These are phyloP conservation scores for Palythoa grandis DNA, from an alignment of 92 coral and sea anemone genomes.

Conservation along the genomic window DNA sequence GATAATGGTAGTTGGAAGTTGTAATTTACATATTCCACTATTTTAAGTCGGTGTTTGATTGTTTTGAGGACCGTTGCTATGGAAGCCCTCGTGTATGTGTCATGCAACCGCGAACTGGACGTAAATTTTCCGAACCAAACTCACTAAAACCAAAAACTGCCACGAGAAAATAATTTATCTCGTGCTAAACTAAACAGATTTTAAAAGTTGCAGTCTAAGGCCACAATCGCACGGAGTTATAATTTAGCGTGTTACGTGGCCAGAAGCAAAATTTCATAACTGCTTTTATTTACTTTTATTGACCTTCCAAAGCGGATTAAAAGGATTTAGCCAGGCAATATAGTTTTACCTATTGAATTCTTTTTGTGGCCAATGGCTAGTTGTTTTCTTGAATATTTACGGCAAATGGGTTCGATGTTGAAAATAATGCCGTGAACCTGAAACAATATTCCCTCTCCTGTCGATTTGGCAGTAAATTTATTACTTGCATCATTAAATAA, in stretches of 20 bases:
- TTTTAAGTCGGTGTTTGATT: not conserved
- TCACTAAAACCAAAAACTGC: not conserved
- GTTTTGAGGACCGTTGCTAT: conserved; percentile 12
- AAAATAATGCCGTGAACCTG: not conserved
- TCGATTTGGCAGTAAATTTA: not conserved
- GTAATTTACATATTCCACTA: conserved; percentile 15
- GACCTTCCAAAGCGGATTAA: not conserved
- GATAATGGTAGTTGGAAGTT: not conserved
- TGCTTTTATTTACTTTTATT: not conserved
- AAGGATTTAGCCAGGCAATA: not conserved
- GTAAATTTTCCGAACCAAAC: not conserved
- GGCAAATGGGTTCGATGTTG: not conserved
- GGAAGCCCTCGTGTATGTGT: conserved; percentile 2
- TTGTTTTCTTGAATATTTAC: not conserved
- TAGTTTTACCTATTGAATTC: not conserved
- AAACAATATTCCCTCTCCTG: not conserved
- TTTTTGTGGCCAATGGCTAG: not conserved
- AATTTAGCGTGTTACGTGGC: not conserved
- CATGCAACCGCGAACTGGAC: not conserved
- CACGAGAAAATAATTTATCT: not conserved
- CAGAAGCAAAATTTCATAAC: not conserved
- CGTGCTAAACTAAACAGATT: not conserved
- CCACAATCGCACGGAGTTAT: not conserved
- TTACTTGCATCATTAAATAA: not conserved
- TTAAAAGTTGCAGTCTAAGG: not conserved